These are phyloP conservation scores for Trachymyrmex cornetzi DNA, from an alignment of 1,140 invertebrate genomes.

Conservation along the genomic window DNA sequence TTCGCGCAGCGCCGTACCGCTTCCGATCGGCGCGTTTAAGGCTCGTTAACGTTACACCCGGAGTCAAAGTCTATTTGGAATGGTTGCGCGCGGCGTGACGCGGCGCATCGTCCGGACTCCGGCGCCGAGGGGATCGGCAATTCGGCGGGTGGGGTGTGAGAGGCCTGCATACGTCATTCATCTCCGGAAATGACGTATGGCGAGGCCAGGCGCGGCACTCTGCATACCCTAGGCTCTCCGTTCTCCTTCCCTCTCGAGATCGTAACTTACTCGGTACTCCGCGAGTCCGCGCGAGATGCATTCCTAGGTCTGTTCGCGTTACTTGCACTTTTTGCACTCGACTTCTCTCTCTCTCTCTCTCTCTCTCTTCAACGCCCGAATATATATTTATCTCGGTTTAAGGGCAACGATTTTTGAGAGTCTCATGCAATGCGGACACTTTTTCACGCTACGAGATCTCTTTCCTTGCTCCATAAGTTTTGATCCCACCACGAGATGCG, in stretches of 20 bases:
- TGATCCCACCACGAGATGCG: too few species aligned
- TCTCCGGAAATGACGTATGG: constrained; percentile 71
- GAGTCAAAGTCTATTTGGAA: constrained; percentile 6
- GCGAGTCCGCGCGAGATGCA: background rate
- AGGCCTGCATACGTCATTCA: constrained; percentile 59
- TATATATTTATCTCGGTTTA: too few species aligned
- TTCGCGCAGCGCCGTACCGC: constrained; percentile 26
- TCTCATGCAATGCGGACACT: too few species aligned
- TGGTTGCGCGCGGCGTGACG: background rate
- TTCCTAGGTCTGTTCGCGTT: too few species aligned
- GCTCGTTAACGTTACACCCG: constrained; percentile 26
- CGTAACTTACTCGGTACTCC: background rate
- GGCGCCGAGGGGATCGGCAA: constrained; percentile 18
- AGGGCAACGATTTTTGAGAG: background rate
- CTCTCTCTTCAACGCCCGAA: too few species aligned
- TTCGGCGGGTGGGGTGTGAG: constrained; percentile 18
- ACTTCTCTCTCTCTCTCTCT: too few species aligned
- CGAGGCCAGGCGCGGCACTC: constrained; percentile 33
- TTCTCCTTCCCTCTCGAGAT: constrained; percentile 13
- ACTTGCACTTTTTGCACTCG: too few species aligned
- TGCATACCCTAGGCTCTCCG: constrained; percentile 53
- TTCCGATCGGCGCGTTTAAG: constrained; percentile 24
- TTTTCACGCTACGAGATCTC: too few species aligned
- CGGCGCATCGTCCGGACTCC: too few species aligned
- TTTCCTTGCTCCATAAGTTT: too few species aligned